Conservation (phyloP, 2,113 vertebrate genomes). For the Hippopotamus amphibius region DNA sequence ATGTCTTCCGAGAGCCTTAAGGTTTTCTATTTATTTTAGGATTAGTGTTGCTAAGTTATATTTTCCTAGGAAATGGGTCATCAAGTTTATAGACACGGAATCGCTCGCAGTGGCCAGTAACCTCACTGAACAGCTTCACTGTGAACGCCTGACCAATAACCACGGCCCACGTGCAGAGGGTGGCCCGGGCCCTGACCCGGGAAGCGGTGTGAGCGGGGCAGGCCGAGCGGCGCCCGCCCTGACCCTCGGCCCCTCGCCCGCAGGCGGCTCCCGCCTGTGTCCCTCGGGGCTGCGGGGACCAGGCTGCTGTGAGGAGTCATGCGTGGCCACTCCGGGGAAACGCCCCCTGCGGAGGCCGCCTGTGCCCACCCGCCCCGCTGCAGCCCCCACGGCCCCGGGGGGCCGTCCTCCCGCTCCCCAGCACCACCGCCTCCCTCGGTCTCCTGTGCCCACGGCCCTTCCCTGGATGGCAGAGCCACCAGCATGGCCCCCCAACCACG, state of each 20-base stretch:
- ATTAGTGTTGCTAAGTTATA: neutral
- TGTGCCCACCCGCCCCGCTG: neutral
- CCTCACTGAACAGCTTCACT: neutral
- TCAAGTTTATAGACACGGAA: neutral
- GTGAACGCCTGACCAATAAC: fast-evolving
- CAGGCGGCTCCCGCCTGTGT: neutral
- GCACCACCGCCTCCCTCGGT: neutral
- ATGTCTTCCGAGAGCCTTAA: neutral
- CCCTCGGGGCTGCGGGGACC: neutral
- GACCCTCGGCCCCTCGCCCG: neutral
- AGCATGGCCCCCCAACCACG: neutral
- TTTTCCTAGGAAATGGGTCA: neutral
- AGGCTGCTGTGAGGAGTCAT: neutral
- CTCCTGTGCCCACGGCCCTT: neutral
- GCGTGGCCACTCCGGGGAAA: too few species aligned
- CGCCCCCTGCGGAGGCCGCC: neutral
- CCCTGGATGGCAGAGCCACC: neutral
- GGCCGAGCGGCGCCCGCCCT: neutral
- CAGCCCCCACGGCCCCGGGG: neutral
- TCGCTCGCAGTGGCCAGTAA: neutral
- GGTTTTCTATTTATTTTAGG: neutral
- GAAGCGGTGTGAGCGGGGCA: neutral
- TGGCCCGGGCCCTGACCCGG: neutral
- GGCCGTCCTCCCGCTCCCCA: neutral
- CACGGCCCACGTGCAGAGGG: neutral